Percentiles rank a stretch among this genome's conserved stretches.
Evolutionary conservation across 2,113 vertebrate genomes (phyloP).

Genomic region (Limanda limanda): DNA sequence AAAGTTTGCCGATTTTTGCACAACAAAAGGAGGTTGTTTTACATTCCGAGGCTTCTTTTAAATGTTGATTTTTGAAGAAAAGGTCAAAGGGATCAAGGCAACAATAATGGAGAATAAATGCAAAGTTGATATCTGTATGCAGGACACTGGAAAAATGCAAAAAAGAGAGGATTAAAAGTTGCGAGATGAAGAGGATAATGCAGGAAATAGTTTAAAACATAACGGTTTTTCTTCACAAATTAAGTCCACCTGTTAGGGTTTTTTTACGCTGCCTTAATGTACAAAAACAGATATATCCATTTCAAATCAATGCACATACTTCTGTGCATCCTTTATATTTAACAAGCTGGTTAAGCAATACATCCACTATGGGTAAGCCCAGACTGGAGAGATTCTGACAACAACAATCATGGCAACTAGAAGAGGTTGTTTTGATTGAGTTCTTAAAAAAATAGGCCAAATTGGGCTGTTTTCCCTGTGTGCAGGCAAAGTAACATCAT

Average conservation of each 20-base stretch:
- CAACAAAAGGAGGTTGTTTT: constrained; percentile 18
- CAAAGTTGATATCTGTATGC: neutral
- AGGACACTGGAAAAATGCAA: neutral
- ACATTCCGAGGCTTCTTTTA: constrained; percentile 23
- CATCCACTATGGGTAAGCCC: neutral
- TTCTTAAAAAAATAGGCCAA: too few relatives aligned
- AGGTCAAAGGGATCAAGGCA: constrained; percentile 1
- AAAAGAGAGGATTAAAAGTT: neutral
- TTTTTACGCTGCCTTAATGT: neutral
- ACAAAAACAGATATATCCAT: too few relatives aligned
- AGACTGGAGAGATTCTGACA: too few relatives aligned
- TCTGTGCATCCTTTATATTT: too few relatives aligned
- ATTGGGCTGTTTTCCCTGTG: too few relatives aligned
- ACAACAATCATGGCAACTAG: too few relatives aligned
- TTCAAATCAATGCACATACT: neutral
- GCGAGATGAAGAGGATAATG: neutral
- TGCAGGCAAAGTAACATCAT: too few relatives aligned
- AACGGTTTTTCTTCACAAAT: neutral
- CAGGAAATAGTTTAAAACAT: too few relatives aligned
- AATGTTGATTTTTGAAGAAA: constrained; percentile 25
- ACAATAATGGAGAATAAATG: neutral
- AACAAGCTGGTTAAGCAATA: neutral
- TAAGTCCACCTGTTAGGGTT: neutral
- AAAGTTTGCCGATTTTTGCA: constrained; percentile 34
- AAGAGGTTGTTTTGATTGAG: too few relatives aligned